These are phyloP conservation scores for Macrobrachium rosenbergii DNA, from an alignment of 1,140 invertebrate species.

Conservation along the genomic window DNA sequence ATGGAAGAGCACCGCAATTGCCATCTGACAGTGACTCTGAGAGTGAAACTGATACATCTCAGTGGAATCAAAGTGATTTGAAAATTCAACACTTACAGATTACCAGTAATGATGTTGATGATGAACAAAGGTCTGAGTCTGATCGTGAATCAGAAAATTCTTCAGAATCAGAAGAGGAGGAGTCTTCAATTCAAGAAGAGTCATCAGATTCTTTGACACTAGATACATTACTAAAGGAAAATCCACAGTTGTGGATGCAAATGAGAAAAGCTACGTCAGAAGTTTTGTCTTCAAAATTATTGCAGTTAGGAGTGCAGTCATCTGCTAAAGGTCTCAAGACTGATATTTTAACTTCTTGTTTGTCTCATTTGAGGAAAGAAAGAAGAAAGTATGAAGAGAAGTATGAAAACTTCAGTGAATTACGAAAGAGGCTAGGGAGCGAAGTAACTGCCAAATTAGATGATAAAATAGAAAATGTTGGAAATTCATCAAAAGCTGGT, in stretches of 20 bases:
- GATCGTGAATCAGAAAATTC: conserved; percentile 34
- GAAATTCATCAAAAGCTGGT: conserved; percentile 3
- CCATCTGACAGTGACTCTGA: no score
- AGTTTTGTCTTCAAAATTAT: conserved; percentile 32
- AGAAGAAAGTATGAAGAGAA: conserved; percentile 32
- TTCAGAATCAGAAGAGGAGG: not conserved
- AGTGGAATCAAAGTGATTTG: not conserved
- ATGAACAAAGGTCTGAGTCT: conserved; percentile 29
- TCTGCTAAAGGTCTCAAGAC: conserved; percentile 39
- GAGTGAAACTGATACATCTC: not conserved
- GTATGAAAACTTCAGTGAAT: conserved; percentile 33
- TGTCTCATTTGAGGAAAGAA: conserved; percentile 44
- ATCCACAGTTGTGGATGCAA: conserved; percentile 50
- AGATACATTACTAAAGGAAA: conserved; percentile 36
- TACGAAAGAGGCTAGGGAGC: conserved; percentile 45
- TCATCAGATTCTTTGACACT: conserved; percentile 39
- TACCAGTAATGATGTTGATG: conserved; percentile 16
- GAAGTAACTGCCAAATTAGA: conserved; percentile 45
- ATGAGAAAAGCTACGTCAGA: conserved; percentile 53
- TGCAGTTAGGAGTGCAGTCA: conserved; percentile 3
- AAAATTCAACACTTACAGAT: conserved; percentile 4
- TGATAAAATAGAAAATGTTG: conserved; percentile 50
- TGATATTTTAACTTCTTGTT: conserved; percentile 41
- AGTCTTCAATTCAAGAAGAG: not conserved
- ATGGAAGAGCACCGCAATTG: no score